These are phyloP conservation scores for Ceratina japonica DNA, from an alignment of 1,140 invertebrate species.

Conservation along the genomic window DNA sequence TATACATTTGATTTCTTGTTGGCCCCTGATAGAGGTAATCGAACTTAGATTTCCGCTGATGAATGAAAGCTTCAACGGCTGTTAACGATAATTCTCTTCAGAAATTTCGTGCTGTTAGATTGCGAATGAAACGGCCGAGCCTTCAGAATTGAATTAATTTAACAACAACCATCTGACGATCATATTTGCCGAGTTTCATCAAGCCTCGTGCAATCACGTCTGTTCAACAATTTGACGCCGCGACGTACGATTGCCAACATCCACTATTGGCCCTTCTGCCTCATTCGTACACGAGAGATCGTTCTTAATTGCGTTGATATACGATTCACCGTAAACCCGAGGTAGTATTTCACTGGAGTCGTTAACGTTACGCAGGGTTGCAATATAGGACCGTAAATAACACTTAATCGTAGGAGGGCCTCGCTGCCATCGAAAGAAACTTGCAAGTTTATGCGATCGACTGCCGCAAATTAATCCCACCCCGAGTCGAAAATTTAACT, in stretches of 20 bases:
- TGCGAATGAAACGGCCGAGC: no score
- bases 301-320: slow-evolving; percentile 62
- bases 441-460: background rate
- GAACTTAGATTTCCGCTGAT: background rate
- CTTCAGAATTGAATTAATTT: no score
- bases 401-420: slow-evolving; percentile 35
- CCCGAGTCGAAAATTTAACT: no score
- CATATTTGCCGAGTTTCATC: no score
- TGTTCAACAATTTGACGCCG: background rate
- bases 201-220: no score
- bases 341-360: slow-evolving; percentile 45
- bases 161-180: no score
- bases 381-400: slow-evolving; percentile 52
- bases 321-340: slow-evolving; percentile 54
- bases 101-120: no score
- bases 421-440: slow-evolving; percentile 27
- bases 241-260: slow-evolving; percentile 31
- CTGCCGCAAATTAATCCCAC: no score
- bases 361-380: slow-evolving; percentile 58
- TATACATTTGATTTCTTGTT: background rate
- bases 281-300: slow-evolving; percentile 49
- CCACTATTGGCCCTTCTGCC: background rate
- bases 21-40: background rate
- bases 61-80: no score
- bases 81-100: no score